These are phyloP conservation scores for Metopolophium dirhodum DNA, from an alignment of 1,140 invertebrate genomes.

Conservation along the genomic window DNA sequence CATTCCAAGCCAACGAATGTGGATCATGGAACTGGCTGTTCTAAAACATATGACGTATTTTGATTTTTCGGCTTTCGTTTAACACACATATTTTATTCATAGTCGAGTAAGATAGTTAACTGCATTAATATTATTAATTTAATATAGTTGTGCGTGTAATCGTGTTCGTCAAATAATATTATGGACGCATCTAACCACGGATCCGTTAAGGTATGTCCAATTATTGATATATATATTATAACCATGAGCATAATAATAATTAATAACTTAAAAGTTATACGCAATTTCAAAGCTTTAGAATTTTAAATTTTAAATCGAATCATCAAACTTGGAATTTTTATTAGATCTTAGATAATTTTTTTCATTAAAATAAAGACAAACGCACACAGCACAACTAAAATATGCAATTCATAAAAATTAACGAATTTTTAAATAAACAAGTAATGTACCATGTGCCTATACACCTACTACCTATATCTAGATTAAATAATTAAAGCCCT, in stretches of 20 bases:
- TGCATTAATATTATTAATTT: not conserved
- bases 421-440: too few species aligned
- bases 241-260: not conserved
- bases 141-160: not conserved
- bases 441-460: too few species aligned
- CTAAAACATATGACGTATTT: not conserved
- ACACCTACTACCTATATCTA: too few species aligned
- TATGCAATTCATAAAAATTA: too few species aligned
- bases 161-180: not conserved
- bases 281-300: not conserved
- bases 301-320: too few species aligned
- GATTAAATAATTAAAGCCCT: too few species aligned
- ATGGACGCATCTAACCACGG: slow-evolving; percentile 7
- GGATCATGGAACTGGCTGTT: not conserved
- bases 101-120: not conserved
- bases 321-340: too few species aligned
- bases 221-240: not conserved
- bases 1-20: not conserved
- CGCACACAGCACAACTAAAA: too few species aligned
- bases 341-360: too few species aligned
- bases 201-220: not conserved
- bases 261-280: not conserved
- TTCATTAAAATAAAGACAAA: too few species aligned
- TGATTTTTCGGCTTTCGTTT: not conserved
- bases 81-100: not conserved